These are phyloP conservation scores for Colostygia pectinataria DNA, from an alignment of 2,888 invertebrate genomes.

Conservation along the genomic window DNA sequence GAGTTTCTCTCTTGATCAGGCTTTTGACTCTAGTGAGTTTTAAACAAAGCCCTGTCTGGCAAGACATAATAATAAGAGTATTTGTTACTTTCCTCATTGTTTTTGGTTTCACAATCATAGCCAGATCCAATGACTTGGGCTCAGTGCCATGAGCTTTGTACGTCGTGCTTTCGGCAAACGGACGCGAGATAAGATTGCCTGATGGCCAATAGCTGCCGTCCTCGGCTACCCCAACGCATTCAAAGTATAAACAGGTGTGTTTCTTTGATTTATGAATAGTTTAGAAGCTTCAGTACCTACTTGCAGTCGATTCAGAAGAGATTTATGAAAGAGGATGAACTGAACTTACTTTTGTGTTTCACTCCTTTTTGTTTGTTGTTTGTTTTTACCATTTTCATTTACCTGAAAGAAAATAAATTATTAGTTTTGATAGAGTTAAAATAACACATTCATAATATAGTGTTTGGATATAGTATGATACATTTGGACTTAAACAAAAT, in stretches of 20 bases:
- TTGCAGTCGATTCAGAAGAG: background rate
- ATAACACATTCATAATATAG: no score
- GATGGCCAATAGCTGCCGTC: constrained; percentile 28
- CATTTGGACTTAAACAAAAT: no score
- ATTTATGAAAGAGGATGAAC: no score
- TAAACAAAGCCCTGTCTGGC: no score
- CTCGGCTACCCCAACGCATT: constrained; percentile 1
- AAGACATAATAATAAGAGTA: no score
- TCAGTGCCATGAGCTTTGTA: constrained; percentile 16
- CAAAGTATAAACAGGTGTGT: constrained; percentile 12
- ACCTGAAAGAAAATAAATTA: constrained; percentile 6
- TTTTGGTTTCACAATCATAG: no score
- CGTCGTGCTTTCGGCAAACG: constrained; percentile 18
- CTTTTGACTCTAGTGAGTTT: no score
- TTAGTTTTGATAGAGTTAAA: no score
- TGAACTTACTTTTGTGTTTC: background rate
- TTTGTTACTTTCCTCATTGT: no score
- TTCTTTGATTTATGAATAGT: background rate
- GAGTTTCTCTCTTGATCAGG: no score
- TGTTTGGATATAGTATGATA: no score
- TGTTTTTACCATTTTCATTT: background rate
- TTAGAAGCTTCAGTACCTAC: background rate
- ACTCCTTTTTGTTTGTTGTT: background rate
- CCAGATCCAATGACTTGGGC: constrained; percentile 10
- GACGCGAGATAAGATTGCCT: constrained; percentile 29